phyloP scores from a whole-genome alignment of 30 jellyfish, hydroid and myxozoan genomes.

The Hydractinia echinata region DNA sequence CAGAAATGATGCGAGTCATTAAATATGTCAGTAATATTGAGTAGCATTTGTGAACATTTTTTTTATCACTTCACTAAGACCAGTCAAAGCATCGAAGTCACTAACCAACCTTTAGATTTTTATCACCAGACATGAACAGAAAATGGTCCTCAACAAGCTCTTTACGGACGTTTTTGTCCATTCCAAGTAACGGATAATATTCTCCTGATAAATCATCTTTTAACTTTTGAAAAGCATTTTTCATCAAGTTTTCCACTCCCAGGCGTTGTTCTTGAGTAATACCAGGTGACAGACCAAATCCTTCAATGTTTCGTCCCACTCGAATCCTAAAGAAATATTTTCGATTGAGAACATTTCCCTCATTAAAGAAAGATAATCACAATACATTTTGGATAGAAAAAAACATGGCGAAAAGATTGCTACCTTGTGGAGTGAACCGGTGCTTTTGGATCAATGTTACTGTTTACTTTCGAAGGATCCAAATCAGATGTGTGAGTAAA shows the following conservation, averaged over 20 bases:
- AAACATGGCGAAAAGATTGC: background rate
- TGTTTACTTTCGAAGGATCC: background rate
- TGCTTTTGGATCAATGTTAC: slow-evolving; percentile 6
- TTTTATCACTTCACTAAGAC: too few species aligned
- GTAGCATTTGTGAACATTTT: too few species aligned
- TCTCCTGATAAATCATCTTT: slow-evolving; percentile 23
- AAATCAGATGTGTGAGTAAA: slow-evolving; percentile 16
- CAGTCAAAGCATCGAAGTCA: background rate
- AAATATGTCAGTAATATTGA: too few species aligned
- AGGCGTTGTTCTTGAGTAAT: slow-evolving; percentile 21
- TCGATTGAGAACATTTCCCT: background rate
- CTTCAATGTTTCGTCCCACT: slow-evolving; percentile 22
- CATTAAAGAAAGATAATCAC: background rate
- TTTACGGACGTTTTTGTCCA: slow-evolving; percentile 9
- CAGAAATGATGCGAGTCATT: too few species aligned
- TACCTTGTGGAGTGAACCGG: slow-evolving; percentile 8
- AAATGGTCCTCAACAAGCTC: slow-evolving; percentile 28
- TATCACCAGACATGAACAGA: slow-evolving; percentile 22
- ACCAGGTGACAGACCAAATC: slow-evolving; percentile 27
- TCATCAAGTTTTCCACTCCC: slow-evolving; percentile 23
- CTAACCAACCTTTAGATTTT: background rate
- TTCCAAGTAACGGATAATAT: slow-evolving; percentile 20
- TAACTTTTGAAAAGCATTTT: slow-evolving; percentile 12
- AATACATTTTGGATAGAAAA: background rate
- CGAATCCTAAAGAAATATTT: slow-evolving; percentile 14